phyloP scores from a whole-genome alignment of 2,888 invertebrate genomes.

The Venustoraphidia nigricollis region DNA sequence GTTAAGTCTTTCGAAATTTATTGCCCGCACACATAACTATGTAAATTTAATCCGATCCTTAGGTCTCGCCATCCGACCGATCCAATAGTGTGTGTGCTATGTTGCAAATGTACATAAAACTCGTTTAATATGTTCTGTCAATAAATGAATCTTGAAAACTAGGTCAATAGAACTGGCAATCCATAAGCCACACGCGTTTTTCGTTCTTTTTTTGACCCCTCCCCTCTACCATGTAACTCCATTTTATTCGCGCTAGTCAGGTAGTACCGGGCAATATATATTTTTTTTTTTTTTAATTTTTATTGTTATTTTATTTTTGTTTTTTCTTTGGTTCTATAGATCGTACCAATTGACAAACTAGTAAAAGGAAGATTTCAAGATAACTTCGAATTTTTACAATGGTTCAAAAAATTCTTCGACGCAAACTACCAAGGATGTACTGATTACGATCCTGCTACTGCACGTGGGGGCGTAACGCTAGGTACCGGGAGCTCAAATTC shows the following conservation, averaged over 20 bases:
- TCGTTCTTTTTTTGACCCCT: not conserved
- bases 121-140: too few relatives aligned
- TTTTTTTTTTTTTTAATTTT: slow-evolving; percentile 9
- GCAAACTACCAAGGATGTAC: slow-evolving; percentile 85
- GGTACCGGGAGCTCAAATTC: slow-evolving; percentile 55
- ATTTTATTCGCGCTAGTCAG: not conserved
- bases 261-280: slow-evolving; percentile 1
- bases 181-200: too few relatives aligned
- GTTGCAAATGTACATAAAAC: too few relatives aligned
- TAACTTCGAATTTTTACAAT: slow-evolving; percentile 99
- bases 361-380: slow-evolving; percentile 98
- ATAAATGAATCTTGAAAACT: too few relatives aligned
- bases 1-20: too few relatives aligned
- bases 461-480: slow-evolving; percentile 74
- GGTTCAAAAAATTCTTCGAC: slow-evolving; percentile 99
- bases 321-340: slow-evolving; percentile 40
- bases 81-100: too few relatives aligned
- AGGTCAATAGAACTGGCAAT: too few relatives aligned
- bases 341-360: slow-evolving; percentile 84
- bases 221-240: too few relatives aligned
- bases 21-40: too few relatives aligned
- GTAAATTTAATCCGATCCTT: too few relatives aligned
- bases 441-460: slow-evolving; percentile 81
- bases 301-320: slow-evolving; percentile 16
- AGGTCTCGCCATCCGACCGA: too few relatives aligned